phyloP scores from a whole-genome alignment of 2,113 vertebrate genomes.

The Alethe castanea region DNA sequence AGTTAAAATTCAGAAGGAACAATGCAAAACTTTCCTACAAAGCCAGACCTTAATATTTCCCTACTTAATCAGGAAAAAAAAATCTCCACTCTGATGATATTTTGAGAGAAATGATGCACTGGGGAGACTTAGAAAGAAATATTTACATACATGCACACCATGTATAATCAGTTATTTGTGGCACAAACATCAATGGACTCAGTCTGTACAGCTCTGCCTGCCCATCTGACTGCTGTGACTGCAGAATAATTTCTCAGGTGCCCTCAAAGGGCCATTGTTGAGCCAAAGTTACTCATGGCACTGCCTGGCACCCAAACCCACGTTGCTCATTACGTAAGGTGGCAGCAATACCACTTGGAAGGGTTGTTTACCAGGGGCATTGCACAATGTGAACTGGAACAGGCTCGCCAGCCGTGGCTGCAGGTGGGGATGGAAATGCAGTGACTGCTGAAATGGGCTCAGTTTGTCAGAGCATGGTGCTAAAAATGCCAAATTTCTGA shows the following conservation, averaged over 20 bases:
- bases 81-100: background rate
- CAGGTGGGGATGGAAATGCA: background rate
- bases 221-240: constrained; percentile 30
- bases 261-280: constrained; percentile 50
- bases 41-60: background rate
- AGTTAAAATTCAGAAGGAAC: constrained; percentile 18
- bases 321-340: constrained; percentile 23
- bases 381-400: constrained; percentile 8
- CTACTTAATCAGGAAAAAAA: background rate
- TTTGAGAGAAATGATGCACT: background rate
- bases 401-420: background rate
- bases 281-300: constrained; percentile 35
- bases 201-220: background rate
- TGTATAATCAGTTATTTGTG: background rate
- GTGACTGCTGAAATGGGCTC: background rate
- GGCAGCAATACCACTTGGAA: constrained; percentile 6
- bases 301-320: constrained; percentile 29
- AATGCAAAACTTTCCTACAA: background rate
- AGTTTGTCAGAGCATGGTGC: background rate
- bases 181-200: background rate
- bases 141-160: background rate
- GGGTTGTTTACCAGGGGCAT: background rate
- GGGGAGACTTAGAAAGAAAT: background rate
- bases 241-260: constrained; percentile 53
- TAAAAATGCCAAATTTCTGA: background rate